Conservation (phyloP, 1,140 invertebrate species). For the Argopecten irradians region DNA sequence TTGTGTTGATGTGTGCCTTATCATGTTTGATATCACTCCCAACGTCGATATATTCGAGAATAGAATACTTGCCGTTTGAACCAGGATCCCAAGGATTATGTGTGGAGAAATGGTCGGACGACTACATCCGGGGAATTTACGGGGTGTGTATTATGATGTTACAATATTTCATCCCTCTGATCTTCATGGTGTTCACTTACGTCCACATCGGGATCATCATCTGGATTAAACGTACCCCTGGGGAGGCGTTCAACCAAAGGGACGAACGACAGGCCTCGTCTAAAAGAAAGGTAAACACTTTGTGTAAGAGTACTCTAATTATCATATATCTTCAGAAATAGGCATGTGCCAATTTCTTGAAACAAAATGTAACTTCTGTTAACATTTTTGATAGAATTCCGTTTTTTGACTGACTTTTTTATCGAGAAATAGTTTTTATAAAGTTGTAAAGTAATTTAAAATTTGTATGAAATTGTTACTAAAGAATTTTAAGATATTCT, state of each 20-base stretch:
- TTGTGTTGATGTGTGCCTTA: constrained; percentile 85
- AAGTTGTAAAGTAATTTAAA: too few species aligned
- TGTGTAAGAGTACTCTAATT: too few species aligned
- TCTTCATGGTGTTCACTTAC: constrained; percentile 90
- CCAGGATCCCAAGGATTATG: constrained; percentile 44
- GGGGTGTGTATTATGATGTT: constrained; percentile 86
- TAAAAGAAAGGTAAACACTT: constrained; percentile 91
- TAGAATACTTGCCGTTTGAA: constrained; percentile 33
- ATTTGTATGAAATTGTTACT: too few species aligned
- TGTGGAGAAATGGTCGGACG: constrained; percentile 49
- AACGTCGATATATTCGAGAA: constrained; percentile 46
- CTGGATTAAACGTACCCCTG: constrained; percentile 90
- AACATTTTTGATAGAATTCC: too few species aligned
- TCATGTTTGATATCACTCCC: constrained; percentile 48
- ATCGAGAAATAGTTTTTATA: too few species aligned
- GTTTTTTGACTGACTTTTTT: too few species aligned
- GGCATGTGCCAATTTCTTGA: too few species aligned
- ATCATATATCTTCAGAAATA: too few species aligned
- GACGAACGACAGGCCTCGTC: constrained; percentile 87
- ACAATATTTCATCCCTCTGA: constrained; percentile 89
- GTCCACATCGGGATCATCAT: constrained; percentile 89
- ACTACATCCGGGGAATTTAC: constrained; percentile 80
- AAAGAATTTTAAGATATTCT: too few species aligned
- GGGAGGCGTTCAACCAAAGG: constrained; percentile 88
- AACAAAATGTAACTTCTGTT: too few species aligned